These are phyloP conservation scores for Falcaria lacertinaria DNA, from an alignment of 2,888 invertebrate genomes.

Conservation along the genomic window DNA sequence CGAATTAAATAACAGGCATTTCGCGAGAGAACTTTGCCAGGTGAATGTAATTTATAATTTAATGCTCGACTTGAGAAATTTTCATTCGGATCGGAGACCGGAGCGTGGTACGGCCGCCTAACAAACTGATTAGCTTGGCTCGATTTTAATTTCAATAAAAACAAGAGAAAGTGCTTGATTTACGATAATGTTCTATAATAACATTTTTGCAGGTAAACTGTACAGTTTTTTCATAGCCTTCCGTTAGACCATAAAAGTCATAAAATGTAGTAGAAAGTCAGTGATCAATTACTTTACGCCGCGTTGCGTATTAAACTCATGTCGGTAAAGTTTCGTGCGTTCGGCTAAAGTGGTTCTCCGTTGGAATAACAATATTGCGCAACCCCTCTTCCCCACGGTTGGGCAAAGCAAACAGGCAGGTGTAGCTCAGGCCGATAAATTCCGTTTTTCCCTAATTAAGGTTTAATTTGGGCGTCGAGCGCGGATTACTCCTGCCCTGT, in stretches of 20 bases:
- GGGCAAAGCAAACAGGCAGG: constrained; percentile 47
- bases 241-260: neutral
- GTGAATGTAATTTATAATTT: constrained; percentile 1
- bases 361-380: neutral
- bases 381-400: constrained; percentile 20
- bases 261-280: neutral
- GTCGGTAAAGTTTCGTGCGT: neutral
- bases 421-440: constrained; percentile 64
- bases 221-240: neutral
- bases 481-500: constrained; percentile 10
- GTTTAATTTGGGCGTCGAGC: constrained; percentile 51
- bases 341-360: neutral
- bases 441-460: constrained; percentile 77
- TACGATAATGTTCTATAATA: neutral
- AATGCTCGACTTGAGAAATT: neutral
- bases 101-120: neutral
- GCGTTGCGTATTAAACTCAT: too few relatives aligned
- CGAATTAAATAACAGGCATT: constrained; percentile 62
- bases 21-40: neutral
- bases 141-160: neutral
- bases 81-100: neutral
- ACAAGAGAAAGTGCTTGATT: neutral
- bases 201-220: neutral
- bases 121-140: neutral
- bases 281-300: neutral